Percentiles rank a stretch among this genome's conserved stretches.
phyloP scores from a whole-genome alignment of 2,797 vertebrate genomes.

The Carapus acus region DNA sequence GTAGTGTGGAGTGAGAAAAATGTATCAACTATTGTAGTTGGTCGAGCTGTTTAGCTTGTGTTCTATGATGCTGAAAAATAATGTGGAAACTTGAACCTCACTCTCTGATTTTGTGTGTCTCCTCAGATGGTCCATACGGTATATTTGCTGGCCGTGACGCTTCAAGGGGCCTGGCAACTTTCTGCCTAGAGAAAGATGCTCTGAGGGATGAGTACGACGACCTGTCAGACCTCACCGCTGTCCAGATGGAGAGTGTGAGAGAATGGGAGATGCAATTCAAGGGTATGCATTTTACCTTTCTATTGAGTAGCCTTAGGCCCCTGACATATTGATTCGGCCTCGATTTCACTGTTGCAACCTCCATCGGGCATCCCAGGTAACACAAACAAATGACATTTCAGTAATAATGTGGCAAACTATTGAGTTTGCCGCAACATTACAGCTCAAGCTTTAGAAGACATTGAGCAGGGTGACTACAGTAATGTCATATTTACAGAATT shows the following conservation, averaged over 20 bases:
- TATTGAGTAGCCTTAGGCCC: not conserved
- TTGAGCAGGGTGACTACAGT: no score
- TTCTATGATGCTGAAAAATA: no score
- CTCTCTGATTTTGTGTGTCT: constrained; percentile 3
- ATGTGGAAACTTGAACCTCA: not conserved
- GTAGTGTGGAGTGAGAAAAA: no score
- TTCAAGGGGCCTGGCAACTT: constrained; percentile 94
- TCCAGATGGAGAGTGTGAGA: constrained; percentile 98
- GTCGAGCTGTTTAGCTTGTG: no score
- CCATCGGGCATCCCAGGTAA: not conserved
- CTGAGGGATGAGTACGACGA: constrained; percentile 96
- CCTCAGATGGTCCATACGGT: constrained; percentile 91
- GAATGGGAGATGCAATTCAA: constrained; percentile 99
- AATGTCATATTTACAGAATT: no score
- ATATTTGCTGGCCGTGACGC: constrained; percentile 97
- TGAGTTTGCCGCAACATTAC: no score
- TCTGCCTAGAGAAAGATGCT: constrained; percentile 94
- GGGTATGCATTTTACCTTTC: constrained; percentile 70
- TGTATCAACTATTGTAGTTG: no score
- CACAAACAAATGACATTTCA: not conserved
- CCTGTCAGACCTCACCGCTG: constrained; percentile 94
- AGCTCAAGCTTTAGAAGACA: no score
- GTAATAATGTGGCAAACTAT: not conserved
- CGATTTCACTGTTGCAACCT: constrained; percentile 5
- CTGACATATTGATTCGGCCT: constrained; percentile 8